A percentile compares a stretch with the other conserved stretches of the same genome.
Conservation (phyloP, 2,113 vertebrate genomes). For the Numenius arquata region DNA sequence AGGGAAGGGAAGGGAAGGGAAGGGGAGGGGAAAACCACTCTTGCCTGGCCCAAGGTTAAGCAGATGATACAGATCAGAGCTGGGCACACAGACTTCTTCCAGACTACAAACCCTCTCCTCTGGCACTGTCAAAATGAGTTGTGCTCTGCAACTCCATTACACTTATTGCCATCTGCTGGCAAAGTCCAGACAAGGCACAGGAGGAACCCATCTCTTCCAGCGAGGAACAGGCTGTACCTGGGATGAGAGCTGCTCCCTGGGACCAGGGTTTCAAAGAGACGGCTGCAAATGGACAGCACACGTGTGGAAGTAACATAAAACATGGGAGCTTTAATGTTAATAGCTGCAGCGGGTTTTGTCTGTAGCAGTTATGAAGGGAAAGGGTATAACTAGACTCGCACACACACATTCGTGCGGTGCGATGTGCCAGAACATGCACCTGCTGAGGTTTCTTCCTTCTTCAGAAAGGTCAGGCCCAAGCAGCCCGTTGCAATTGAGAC, state of each 20-base stretch:
- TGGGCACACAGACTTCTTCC: not conserved
- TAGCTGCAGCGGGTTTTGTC: not conserved
- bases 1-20: not conserved
- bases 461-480: not conserved
- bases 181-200: not conserved
- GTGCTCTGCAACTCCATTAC: not conserved
- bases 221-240: too few relatives aligned
- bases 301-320: not conserved
- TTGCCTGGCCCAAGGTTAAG: not conserved
- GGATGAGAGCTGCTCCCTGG: not conserved
- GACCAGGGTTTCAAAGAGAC: not conserved
- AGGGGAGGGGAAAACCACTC: not conserved
- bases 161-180: conserved; percentile 48
- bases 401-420: fast-evolving
- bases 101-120: not conserved
- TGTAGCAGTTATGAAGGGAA: not conserved
- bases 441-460: not conserved
- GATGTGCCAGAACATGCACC: not conserved
- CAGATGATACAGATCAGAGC: fast-evolving
- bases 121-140: not conserved
- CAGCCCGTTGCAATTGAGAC: not conserved
- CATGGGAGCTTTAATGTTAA: not conserved
- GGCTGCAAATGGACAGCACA: not conserved
- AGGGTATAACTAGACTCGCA: not conserved
- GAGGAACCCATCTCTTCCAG: not conserved